Evolutionary conservation across 2,797 vertebrate genomes (phyloP).

Genomic region (Streptopelia turtur): DNA sequence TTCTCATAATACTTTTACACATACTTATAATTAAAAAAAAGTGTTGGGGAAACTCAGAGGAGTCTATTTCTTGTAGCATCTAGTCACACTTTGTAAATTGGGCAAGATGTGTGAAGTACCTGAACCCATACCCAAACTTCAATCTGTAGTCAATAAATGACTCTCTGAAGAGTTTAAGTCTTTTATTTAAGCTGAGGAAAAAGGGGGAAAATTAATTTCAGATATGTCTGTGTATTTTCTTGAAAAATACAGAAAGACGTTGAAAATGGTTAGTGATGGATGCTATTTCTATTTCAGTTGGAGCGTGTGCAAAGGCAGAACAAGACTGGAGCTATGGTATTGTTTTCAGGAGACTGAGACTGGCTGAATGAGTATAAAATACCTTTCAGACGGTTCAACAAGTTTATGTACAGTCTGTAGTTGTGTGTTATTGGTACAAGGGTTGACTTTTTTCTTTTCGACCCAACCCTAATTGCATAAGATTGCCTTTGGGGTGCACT

Average conservation of each 20-base stretch:
- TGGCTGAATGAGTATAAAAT: neutral
- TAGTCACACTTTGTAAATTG: neutral
- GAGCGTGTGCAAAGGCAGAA: neutral
- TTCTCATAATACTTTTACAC: neutral
- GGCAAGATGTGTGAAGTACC: neutral
- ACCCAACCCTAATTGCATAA: rapidly evolving
- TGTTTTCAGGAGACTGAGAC: neutral
- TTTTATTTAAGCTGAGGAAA: neutral
- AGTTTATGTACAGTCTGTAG: neutral
- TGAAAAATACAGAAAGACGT: neutral
- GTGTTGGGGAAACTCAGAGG: neutral
- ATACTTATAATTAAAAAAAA: neutral
- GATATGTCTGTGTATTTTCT: neutral
- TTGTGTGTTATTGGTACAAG: neutral
- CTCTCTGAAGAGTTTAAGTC: neutral
- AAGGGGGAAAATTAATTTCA: neutral
- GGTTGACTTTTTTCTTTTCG: neutral
- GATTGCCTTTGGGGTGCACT: neutral
- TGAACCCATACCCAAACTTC: neutral
- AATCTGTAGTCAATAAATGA: neutral
- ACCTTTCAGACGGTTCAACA: neutral
- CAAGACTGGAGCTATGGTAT: neutral
- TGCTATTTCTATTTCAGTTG: neutral
- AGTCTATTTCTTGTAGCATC: neutral
- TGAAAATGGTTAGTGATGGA: neutral